Base-by-base conservation (phyloP, 2,113 vertebrate genomes). In the Riparia riparia region DNA sequence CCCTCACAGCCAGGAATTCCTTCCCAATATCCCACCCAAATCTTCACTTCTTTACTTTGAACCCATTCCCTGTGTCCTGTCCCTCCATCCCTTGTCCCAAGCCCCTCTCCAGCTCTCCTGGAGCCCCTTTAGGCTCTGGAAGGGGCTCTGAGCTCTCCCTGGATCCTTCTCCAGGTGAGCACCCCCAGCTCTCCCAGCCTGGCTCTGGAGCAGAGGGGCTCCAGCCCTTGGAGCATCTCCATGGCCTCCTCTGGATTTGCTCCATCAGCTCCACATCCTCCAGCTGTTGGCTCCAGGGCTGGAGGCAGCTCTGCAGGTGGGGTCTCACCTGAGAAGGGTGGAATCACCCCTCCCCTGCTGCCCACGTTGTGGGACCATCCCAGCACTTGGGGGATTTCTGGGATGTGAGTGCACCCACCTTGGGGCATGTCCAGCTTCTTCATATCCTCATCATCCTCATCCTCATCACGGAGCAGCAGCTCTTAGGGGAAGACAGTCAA, bases 1-100 rank as follows among this genome's bases (percentile, higher is more conserved):
- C 39, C 15, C 41, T 71, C 65, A 1, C 29, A 71, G 32, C 0
- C 0, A 53, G 0, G 0, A 61, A n/a, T 41, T 14, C 2, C 28
- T 53, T 39, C 54, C 28, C n/a, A 28, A 6, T 22, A 19, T 39
- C 22, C 18, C 54, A 16, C 7, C 22, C 2, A 32, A 17, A 32
- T 54, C 10, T 64, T 9, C 5, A 8, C 11, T 72, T 17, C 13
- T 4, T 14, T 8, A 31, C 17, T 83, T 4, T 13, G 39, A 83
- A 63, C 17, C 28, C 39, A 45, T 78, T 78, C 24, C 37, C n/a
- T 9, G 25, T 18, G 54, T 60, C 45, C 63, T 77, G 37, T 37
- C 25, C 44, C 61, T 86, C 61, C 82, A 76, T 3, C 2, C 53
- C 61, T 44, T 68, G 17, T 69, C 39, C 54, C 26, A 0, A 61